Conservation (phyloP, 2,113 vertebrate species). For the Ciconia stormi region DNA sequence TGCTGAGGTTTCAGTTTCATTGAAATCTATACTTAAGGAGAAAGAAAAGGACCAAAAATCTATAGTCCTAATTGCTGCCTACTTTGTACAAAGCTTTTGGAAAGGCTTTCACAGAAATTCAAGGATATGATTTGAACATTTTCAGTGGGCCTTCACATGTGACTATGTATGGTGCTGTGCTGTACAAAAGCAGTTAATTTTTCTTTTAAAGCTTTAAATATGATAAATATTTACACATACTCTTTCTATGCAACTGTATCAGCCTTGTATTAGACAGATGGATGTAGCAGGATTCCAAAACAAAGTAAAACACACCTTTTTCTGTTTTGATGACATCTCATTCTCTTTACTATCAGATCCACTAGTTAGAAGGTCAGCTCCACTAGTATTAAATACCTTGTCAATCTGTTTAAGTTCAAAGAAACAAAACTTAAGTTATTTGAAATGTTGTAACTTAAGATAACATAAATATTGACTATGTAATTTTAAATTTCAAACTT, state of each 20-base stretch:
- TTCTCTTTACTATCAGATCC: conserved; percentile 86
- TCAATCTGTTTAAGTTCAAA: conserved; percentile 82
- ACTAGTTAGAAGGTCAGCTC: conserved; percentile 74
- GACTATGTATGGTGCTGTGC: neutral
- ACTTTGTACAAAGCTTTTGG: neutral
- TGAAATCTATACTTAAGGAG: neutral
- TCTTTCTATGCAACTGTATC: neutral
- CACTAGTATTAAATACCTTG: conserved; percentile 82
- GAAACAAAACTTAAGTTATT: neutral
- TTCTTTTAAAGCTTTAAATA: neutral
- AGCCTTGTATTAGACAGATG: neutral
- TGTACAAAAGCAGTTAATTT: neutral
- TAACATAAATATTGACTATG: neutral
- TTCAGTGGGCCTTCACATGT: neutral
- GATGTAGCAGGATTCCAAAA: neutral
- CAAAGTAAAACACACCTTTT: conserved; percentile 76
- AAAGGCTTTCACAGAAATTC: neutral
- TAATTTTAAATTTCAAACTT: neutral
- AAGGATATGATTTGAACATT: neutral
- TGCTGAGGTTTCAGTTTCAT: neutral
- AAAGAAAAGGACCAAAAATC: neutral
- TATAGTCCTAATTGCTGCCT: neutral
- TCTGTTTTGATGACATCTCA: conserved; percentile 79
- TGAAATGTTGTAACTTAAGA: neutral
- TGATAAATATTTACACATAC: neutral